phyloP scores from a whole-genome alignment of 2,113 vertebrate genomes.

The Malurus melanocephalus region DNA sequence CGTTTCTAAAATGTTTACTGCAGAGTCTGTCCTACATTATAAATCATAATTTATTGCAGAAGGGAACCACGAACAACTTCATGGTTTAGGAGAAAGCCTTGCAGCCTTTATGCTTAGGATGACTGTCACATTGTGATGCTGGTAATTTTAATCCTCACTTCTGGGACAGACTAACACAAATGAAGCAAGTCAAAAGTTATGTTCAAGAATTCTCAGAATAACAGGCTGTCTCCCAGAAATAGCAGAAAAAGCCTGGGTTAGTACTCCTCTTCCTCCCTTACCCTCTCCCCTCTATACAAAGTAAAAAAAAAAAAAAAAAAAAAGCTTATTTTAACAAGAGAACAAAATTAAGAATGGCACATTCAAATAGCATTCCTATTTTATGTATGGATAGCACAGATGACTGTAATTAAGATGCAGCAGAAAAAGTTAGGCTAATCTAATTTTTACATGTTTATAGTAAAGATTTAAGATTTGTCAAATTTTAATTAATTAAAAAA shows the following conservation, averaged over 20 bases:
- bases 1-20: background rate
- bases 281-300: background rate
- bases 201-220: background rate
- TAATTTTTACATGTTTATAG: background rate
- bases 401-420: background rate
- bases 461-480: background rate
- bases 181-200: background rate
- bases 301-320: background rate
- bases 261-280: background rate
- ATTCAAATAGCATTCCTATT: background rate
- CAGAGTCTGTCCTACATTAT: background rate
- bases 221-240: background rate
- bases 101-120: background rate
- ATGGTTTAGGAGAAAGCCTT: background rate
- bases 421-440: background rate
- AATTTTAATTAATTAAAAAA: background rate
- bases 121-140: fast-evolving
- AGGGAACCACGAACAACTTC: background rate
- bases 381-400: background rate
- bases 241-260: background rate
- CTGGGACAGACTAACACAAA: background rate
- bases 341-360: background rate
- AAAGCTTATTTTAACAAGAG: background rate
- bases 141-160: background rate
- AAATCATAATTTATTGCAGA: background rate